Conservation (phyloP, 2,888 invertebrate genomes). For the Pyrrhia umbra region DNA sequence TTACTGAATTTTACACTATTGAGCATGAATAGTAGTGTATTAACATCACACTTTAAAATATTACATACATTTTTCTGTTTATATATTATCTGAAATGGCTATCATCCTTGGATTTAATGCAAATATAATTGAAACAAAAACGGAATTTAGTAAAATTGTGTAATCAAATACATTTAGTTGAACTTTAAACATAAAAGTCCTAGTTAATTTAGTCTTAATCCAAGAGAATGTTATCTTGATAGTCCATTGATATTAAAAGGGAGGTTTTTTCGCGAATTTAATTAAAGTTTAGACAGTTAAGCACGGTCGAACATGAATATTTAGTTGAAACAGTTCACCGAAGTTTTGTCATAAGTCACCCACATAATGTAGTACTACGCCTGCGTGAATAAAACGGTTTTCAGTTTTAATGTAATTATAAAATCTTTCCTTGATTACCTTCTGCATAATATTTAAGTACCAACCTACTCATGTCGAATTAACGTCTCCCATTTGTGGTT, state of each 20-base stretch:
- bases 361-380: conserved; percentile 40
- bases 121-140: neutral
- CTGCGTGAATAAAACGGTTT: conserved; percentile 21
- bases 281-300: conserved; percentile 73
- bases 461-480: neutral
- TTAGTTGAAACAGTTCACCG: conserved; percentile 58
- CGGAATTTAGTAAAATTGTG: neutral
- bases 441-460: neutral
- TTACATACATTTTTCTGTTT: too few relatives aligned
- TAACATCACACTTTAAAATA: too few relatives aligned
- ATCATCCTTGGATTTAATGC: too few relatives aligned
- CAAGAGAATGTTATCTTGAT: conserved; percentile 60
- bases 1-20: too few relatives aligned
- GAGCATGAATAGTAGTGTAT: too few relatives aligned
- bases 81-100: too few relatives aligned
- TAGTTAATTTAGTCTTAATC: conserved; percentile 57
- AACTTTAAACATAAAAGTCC: conserved; percentile 26
- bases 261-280: conserved; percentile 67
- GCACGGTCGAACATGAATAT: conserved; percentile 59
- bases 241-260: conserved; percentile 60
- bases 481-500: neutral
- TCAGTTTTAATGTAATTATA: conserved; percentile 24
- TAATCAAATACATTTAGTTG: conserved; percentile 4
- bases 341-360: conserved; percentile 65
- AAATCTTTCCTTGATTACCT: conserved; percentile 17